A percentile compares a stretch with the other conserved stretches of the same genome.
Evolutionary conservation across 2,113 vertebrate genomes (phyloP).

Genomic region (Riparia riparia): DNA sequence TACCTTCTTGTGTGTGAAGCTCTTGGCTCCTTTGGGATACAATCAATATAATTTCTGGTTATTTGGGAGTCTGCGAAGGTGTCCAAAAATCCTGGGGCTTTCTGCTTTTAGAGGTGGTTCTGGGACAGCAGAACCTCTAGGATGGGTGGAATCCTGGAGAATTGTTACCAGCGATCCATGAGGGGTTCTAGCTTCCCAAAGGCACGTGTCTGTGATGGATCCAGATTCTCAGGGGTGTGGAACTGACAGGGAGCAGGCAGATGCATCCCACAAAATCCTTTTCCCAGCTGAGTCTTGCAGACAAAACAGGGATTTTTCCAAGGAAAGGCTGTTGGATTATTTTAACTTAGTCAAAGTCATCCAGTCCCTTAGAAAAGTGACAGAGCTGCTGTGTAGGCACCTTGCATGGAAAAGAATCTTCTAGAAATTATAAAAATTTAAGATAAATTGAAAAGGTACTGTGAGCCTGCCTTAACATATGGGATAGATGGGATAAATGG

Average conservation of each 20-base stretch:
- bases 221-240: background rate
- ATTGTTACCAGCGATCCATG: background rate
- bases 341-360: background rate
- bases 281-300: background rate
- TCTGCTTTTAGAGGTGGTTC: background rate
- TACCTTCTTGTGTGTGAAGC: background rate
- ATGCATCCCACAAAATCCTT: background rate
- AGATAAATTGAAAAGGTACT: background rate
- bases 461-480: background rate
- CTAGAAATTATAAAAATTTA: background rate
- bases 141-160: background rate
- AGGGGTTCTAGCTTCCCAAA: background rate
- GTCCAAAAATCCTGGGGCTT: background rate
- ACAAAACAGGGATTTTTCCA: background rate
- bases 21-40: background rate
- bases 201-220: background rate
- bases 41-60: background rate
- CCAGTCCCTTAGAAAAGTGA: background rate
- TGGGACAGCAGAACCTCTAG: background rate
- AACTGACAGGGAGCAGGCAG: background rate
- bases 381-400: background rate
- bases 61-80: background rate
- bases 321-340: background rate
- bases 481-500: no score
- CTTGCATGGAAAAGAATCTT: background rate